Conservation (phyloP, 2,113 vertebrate genomes). For the Halcyon malimbica region DNA sequence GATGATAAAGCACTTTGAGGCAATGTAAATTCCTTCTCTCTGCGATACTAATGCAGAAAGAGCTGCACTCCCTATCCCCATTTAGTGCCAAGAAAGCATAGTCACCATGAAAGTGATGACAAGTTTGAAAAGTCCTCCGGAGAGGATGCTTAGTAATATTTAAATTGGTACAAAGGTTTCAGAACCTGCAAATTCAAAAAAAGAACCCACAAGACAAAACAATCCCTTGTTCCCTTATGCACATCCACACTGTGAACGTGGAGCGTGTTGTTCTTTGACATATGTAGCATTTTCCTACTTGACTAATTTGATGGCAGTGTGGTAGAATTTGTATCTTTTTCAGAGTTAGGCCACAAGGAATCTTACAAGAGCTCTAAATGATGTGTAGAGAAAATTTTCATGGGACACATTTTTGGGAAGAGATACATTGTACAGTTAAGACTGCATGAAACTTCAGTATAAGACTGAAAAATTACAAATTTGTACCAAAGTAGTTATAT, state of each 20-base stretch:
- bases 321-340: neutral
- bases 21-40: neutral
- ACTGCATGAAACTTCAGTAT: neutral
- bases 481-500: neutral
- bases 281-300: neutral
- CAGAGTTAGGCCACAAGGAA: neutral
- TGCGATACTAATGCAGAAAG: neutral
- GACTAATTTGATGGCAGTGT: rapidly evolving
- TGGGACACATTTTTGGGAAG: neutral
- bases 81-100: neutral
- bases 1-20: neutral
- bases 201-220: neutral
- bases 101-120: neutral
- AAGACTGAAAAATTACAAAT: neutral
- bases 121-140: neutral
- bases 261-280: rapidly evolving
- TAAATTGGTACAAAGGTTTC: neutral
- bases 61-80: neutral
- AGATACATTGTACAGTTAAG: neutral
- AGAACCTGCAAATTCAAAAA: neutral
- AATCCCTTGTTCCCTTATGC: neutral
- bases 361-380: neutral
- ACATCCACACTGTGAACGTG: rapidly evolving
- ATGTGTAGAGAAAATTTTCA: neutral
- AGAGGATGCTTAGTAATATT: neutral